These are phyloP conservation scores for Mnemiopsis leidyi DNA, from an alignment of 37 sponge, comb jelly and placozoan genomes.

Conservation along the genomic window DNA sequence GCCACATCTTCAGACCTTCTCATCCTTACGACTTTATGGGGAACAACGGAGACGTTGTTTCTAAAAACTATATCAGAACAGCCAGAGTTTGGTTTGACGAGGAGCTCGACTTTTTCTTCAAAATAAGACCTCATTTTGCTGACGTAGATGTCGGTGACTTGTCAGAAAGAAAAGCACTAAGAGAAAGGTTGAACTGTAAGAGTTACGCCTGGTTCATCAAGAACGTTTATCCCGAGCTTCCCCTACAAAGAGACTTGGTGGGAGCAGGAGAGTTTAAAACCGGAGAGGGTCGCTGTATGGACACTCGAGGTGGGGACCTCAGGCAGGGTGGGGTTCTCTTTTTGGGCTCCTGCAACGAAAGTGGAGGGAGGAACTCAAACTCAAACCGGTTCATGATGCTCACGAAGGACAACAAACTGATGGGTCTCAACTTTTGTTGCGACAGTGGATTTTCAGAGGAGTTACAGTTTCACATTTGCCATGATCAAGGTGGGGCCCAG, in stretches of 20 bases:
- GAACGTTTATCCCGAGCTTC: conserved; percentile 54
- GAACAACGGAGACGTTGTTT: conserved; percentile 38
- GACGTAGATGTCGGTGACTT: conserved; percentile 36
- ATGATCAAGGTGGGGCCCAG: conserved; percentile 28
- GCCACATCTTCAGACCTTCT: conserved; percentile 43
- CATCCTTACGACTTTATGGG: conserved; percentile 65
- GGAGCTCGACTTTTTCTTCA: conserved; percentile 55
- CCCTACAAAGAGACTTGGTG: conserved; percentile 12
- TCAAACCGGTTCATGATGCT: conserved; percentile 62
- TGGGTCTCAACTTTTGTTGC: conserved; percentile 35
- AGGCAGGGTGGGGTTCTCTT: not conserved
- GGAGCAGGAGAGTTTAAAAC: conserved; percentile 23
- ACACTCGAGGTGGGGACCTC: not conserved
- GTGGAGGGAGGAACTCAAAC: not conserved
- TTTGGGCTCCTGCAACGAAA: not conserved
- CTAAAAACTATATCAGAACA: conserved; percentile 34
- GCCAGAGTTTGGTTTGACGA: conserved; percentile 64
- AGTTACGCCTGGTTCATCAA: conserved; percentile 55
- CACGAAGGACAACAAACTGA: conserved; percentile 36
- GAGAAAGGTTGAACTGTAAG: conserved; percentile 34
- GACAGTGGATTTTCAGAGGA: conserved; percentile 37
- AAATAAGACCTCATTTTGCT: conserved; percentile 19
- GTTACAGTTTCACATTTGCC: conserved; percentile 15
- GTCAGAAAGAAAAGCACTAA: conserved; percentile 21
- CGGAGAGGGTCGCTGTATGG: conserved; percentile 16